Evolutionary conservation across 2,113 vertebrate species (phyloP).

Genomic region (Triplophysa siluroides): DNA sequence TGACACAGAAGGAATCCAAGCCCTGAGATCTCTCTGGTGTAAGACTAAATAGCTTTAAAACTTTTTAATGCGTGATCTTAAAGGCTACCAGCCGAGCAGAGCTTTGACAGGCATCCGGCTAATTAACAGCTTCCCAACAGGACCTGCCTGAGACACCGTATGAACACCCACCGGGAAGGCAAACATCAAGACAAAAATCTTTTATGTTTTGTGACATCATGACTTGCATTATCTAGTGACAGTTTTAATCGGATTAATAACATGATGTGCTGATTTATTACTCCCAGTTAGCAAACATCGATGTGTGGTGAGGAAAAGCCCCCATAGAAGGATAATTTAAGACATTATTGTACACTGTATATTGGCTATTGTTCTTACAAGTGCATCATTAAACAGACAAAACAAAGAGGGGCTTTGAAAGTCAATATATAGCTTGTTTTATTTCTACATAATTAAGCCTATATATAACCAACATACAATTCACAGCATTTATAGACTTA

Average conservation of each 20-base stretch:
- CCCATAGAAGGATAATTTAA: too few species aligned
- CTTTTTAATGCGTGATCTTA: conserved; percentile 19
- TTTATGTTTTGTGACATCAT: neutral
- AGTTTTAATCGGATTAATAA: neutral
- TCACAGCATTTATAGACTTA: too few species aligned
- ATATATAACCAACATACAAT: too few species aligned
- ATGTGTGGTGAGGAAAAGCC: too few species aligned
- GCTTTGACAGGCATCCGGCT: conserved; percentile 24
- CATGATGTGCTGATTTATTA: too few species aligned
- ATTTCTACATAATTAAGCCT: too few species aligned
- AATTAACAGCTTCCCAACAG: conserved; percentile 43
- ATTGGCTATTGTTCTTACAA: too few species aligned
- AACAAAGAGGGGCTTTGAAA: neutral
- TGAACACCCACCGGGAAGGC: conserved; percentile 4
- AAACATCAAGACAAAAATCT: conserved; percentile 15
- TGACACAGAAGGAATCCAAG: neutral
- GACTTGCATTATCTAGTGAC: neutral
- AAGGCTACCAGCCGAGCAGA: conserved; percentile 5
- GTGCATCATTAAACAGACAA: neutral
- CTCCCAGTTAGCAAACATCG: too few species aligned
- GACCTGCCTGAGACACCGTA: neutral
- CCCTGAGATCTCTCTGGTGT: conserved; percentile 15
- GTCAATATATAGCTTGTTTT: neutral
- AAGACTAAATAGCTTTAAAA: conserved; percentile 22
- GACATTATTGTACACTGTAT: too few species aligned